Conservation (phyloP, 2,797 vertebrate genomes). For the Neosalanx taihuensis region DNA sequence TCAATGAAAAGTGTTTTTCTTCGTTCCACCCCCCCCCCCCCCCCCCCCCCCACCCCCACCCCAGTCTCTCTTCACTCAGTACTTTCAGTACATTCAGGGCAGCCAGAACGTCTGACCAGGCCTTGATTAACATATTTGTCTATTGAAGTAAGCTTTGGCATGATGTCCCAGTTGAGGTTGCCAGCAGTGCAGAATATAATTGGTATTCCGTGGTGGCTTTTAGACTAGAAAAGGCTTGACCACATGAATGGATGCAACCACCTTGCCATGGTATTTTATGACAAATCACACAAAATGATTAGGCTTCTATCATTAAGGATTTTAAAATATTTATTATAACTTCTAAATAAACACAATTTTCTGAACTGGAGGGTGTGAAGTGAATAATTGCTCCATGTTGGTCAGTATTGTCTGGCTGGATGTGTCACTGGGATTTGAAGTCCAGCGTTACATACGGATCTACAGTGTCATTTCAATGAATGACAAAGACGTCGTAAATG, state of each 20-base stretch:
- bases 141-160: slow-evolving; percentile 37
- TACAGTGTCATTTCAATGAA: not conserved
- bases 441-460: not conserved
- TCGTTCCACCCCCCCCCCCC: slow-evolving; percentile 3
- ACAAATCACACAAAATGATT: not conserved
- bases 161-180: slow-evolving; percentile 3
- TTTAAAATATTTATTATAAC: too few relatives aligned
- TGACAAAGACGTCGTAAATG: not conserved
- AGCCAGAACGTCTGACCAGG: slow-evolving; percentile 20
- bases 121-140: slow-evolving; percentile 47
- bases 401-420: not conserved
- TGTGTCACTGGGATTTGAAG: not conserved
- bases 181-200: slow-evolving; percentile 27
- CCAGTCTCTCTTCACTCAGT: slow-evolving; percentile 11
- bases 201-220: not conserved
- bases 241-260: not conserved
- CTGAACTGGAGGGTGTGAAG: not conserved
- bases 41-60: too few relatives aligned
- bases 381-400: not conserved
- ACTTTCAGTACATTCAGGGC: slow-evolving; percentile 41
- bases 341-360: not conserved
- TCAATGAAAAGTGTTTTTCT: slow-evolving; percentile 12
- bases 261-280: slow-evolving; percentile 6
- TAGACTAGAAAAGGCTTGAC: slow-evolving; percentile 7
- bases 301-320: not conserved